Evolutionary conservation across 2,113 vertebrate genomes (phyloP), one percentile per base, ranked within the genome.

Genomic region (Phalacrocorax pelagicus): DNA sequence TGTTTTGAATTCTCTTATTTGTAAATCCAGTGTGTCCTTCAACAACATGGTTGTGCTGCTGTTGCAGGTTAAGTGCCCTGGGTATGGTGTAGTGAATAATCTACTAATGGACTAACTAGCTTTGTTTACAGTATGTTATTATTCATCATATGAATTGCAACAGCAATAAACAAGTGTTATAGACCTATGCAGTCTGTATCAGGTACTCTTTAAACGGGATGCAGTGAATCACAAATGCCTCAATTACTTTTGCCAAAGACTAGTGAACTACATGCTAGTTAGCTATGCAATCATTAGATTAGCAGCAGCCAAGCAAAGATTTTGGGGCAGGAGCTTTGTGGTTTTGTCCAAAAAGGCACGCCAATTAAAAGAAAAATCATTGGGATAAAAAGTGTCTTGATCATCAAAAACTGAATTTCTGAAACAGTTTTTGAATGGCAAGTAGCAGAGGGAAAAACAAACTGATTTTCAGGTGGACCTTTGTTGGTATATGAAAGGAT

Each of bases 381-480:
- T 34, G 47, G 13, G 24, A 36, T 66, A 51, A 46, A 58, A 47
- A 63, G 23, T 5, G 2, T 82, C 21, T 49, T 88, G 10, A 34
- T 72, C 20, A 36, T 77, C 40, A n/a, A 57, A 92, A 23, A 34
- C 34, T 62, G 55, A 73, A 65, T 88, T 89, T 94, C 21, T 77
- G 49, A 66, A 92, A 84, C 1, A 5, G 7, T 22, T 57, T 65
- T 77, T 72, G 32, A 77, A 70, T 51, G 27, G 12, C 11, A 26
- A 47, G 4, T 46, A 77, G 18, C 19, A 61, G 27, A 77, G 58
- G 3, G 10, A 17, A 52, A 75, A 49, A 0, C 0, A 4, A 19
- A 14, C 11, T 30, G 19, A 30, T 92, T 89, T 77, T 77, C 18
- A 49, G 23, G 21, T 81, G 30, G 10, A 34, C 44, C 4, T 66